These are phyloP conservation scores for Scyliorhinus canicula DNA, from an alignment of 2,797 vertebrate genomes.

Conservation along the genomic window DNA sequence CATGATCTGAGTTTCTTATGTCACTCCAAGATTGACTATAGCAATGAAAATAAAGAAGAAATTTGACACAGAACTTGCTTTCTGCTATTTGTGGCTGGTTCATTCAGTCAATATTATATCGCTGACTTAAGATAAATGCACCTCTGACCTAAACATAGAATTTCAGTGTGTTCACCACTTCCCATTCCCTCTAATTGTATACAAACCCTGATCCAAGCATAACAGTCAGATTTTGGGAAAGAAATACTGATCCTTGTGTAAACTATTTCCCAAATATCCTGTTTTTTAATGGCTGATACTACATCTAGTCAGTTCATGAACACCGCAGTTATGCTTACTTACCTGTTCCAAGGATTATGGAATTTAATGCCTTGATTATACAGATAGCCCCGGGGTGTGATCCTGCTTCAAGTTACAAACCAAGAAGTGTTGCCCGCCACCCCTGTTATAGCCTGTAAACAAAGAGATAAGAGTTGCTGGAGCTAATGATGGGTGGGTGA, in stretches of 20 bases:
- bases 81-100: neutral
- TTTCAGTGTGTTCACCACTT: neutral
- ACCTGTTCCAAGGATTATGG: neutral
- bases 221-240: neutral
- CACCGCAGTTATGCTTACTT: conserved; percentile 11
- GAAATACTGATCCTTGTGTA: conserved; percentile 1
- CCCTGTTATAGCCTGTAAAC: neutral
- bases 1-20: neutral
- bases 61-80: neutral
- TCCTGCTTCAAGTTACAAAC: neutral
- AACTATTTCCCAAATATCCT: conserved; percentile 19
- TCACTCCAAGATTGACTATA: neutral
- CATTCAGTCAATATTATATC: neutral
- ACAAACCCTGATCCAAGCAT: neutral
- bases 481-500: neutral
- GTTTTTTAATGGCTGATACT: neutral
- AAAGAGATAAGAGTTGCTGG: neutral
- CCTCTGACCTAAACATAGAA: neutral
- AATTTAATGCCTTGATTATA: neutral
- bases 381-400: neutral
- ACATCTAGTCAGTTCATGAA: neutral
- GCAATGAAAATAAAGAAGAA: neutral
- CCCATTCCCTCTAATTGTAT: conserved; percentile 9
- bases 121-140: conserved; percentile 5
- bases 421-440: neutral